These are phyloP conservation scores for Dryobates pubescens DNA, from an alignment of 2,797 vertebrate genomes.

Conservation along the genomic window DNA sequence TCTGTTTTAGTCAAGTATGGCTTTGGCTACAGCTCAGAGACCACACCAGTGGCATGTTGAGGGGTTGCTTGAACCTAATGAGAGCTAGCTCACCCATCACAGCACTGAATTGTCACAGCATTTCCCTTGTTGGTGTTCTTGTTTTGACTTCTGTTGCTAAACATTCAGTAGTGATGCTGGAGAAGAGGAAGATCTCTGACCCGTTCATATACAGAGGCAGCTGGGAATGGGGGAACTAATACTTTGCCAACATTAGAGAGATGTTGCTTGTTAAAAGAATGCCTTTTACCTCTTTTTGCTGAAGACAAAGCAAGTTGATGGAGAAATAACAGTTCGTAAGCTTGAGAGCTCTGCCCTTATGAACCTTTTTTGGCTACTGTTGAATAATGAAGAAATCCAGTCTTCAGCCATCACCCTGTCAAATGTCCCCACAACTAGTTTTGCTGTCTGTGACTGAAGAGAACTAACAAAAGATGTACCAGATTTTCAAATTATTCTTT, in stretches of 20 bases:
- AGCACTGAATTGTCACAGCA: not conserved
- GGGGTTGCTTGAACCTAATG: not conserved
- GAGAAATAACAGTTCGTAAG: constrained; percentile 26
- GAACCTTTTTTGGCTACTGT: not conserved
- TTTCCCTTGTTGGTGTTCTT: not conserved
- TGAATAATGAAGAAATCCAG: not conserved
- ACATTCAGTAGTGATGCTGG: not conserved
- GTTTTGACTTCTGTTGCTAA: not conserved
- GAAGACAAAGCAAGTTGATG: not conserved
- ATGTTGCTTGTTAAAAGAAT: not conserved
- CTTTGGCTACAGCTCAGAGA: not conserved
- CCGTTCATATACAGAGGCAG: fast-evolving
- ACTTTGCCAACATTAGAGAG: not conserved
- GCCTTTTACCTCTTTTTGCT: not conserved
- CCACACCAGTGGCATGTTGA: not conserved
- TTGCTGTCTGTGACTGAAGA: not conserved
- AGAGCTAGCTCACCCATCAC: not conserved
- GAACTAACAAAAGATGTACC: not conserved
- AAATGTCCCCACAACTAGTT: not conserved
- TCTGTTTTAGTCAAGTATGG: not conserved
- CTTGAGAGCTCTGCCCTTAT: not conserved
- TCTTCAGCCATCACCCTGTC: constrained; percentile 11
- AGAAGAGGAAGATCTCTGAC: not conserved
- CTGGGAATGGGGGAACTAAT: not conserved
- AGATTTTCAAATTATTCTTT: not conserved